Evolutionary conservation across 2,797 vertebrate species (phyloP), one percentile per base, ranked within the genome.

Genomic region (Paratrypauchen microcephalus): DNA sequence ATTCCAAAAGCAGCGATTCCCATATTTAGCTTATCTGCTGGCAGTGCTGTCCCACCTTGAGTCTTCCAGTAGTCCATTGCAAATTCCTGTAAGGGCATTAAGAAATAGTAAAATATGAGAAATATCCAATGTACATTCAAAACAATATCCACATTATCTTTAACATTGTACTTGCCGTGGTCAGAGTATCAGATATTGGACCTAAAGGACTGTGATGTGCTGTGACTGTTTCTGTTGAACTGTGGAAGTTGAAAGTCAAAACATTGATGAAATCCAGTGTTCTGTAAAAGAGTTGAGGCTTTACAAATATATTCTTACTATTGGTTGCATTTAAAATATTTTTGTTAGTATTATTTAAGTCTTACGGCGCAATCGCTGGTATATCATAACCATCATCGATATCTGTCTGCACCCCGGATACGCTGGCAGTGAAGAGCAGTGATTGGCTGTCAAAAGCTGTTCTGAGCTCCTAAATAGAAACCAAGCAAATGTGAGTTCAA

Each of bases 181-280:
- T 92, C 94, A 2, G 76, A 88, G 69, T 85, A 83, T 54, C 65
- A 67, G 87, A 77, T 12, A 87, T 80, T 9, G 15, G 41, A 78
- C 70, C 90, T 11, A 95, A 82, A n/a, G 93, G 93, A 71, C 93
- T 95, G 70, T 94, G 92, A 70, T 94, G 91, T 39, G 88, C 91
- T 32, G 90, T 93, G 69, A 89, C 81, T 5, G 19, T 74, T 45
- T 94, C 91, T 92, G 87, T 92, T 5, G 81, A 21, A 15, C 92
- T 93, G 52, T 91, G 91, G 39, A 93, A 88, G 72, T 94, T 91
- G 70, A 86, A 94, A 5, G 91, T 92, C 91, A 93, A 88, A 72
- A 94, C 82, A 28, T 80, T 92, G 47, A 94, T 91, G 66, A 93
- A 88, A 79, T 95, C 91, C 87, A 93, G 72, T 64, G 89, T 61